Percentiles rank a stretch among this genome's conserved stretches.
Evolutionary conservation across 2,888 invertebrate species (phyloP).

Genomic region (Listrodromus nycthemerus): DNA sequence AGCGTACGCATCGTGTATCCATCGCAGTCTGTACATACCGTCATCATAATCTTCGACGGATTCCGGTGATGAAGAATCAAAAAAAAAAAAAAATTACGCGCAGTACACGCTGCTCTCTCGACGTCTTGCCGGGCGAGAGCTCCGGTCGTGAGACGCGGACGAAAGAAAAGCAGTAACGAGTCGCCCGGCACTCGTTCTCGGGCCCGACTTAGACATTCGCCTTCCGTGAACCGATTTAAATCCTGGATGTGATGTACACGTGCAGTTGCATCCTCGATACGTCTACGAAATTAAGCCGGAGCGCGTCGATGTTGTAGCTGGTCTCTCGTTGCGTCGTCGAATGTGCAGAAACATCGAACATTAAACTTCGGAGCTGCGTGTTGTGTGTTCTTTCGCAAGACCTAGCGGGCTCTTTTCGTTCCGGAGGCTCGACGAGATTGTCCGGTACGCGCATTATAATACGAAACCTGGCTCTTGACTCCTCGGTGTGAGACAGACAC

Average conservation of each 20-base stretch:
- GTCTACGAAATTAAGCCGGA: background rate
- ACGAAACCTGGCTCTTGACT: background rate
- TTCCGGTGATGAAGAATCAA: conserved; percentile 27
- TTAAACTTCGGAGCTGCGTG: background rate
- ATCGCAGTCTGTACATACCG: background rate
- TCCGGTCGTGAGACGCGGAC: background rate
- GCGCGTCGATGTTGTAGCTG: background rate
- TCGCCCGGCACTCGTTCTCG: conserved; percentile 24
- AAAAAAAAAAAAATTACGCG: background rate
- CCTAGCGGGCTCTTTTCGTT: background rate
- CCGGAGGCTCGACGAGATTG: background rate
- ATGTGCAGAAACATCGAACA: background rate
- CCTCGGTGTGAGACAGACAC: background rate
- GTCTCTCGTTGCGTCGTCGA: background rate
- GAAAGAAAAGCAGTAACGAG: conserved; percentile 50
- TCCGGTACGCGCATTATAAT: background rate
- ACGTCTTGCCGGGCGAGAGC: background rate
- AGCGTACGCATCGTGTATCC: background rate
- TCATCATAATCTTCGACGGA: conserved; percentile 58
- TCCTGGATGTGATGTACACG: background rate
- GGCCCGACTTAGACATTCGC: conserved; percentile 10
- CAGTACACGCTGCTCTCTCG: background rate
- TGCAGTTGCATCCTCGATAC: background rate
- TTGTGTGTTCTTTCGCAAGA: background rate
- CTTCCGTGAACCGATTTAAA: conserved; percentile 22